Base-by-base conservation (phyloP, 2,797 vertebrate species). In the Triplophysa bombifrons region DNA sequence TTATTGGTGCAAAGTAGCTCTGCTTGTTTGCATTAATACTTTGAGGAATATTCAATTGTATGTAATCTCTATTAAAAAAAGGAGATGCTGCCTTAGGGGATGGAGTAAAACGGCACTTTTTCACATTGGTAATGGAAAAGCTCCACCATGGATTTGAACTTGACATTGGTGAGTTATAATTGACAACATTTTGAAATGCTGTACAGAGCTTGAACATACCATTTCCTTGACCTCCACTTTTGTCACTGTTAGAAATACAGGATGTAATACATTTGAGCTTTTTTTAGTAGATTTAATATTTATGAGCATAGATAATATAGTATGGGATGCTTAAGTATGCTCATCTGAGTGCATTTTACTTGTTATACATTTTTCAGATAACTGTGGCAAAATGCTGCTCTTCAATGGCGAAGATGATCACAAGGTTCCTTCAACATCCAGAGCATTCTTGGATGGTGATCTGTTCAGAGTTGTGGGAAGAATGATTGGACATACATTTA, bases 31-130 rank as follows among this genome's bases (percentile, higher is more conserved):
- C 17, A 30, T 30, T 30, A 27, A 30, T 30, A 30, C 16, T 61
- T 73, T 80, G 20, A 10, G 3, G 25, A 60, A 22, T 30, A 61
- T 25, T 27, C 7, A 13, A 30, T 30, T 30, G 3, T 61, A 27
- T 61, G 25, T 61, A 17, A 61, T 61, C 58, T 30, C 13, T 30
- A 30, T 16, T 19, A 58, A 46, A 74, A n/a, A 74, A 75, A 78
- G 76, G 81, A n/a, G 81, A 82, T 73, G 25, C 55, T 44, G 75
- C 75, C 67, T 58, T 82, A 34, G 70, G 81, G 41, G 63, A 82
- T 38, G 69, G 74, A 41, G 80, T 73, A 5, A 82, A 34, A 72
- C 25, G 51, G 11, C 69, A 61, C 48, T 82, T 68, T 41, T 73
- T 82, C 41, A 66, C 80, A n/a, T 34, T 67, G 25, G 7, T 73